Conservation (phyloP, 2,888 invertebrate genomes). For the Xylota sylvarum region DNA sequence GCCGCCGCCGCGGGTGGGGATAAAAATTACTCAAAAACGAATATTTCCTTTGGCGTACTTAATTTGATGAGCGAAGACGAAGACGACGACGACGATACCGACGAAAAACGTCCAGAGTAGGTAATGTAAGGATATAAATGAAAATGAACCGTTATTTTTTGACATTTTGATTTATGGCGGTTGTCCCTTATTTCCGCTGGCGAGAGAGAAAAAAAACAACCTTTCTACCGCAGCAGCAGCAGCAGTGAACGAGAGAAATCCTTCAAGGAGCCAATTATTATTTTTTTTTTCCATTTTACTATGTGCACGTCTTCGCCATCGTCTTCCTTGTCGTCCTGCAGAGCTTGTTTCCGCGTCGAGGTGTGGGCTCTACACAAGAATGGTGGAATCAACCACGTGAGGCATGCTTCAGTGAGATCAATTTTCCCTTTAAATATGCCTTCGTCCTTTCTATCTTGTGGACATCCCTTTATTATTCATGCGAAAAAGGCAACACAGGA, state of each 20-base stretch:
- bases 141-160: constrained; percentile 75
- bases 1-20: neutral
- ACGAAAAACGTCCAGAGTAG: constrained; percentile 34
- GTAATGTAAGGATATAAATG: constrained; percentile 62
- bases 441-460: constrained; percentile 64
- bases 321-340: constrained; percentile 22
- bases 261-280: constrained; percentile 76
- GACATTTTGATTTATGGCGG: constrained; percentile 76
- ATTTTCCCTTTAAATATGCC: constrained; percentile 67
- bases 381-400: constrained; percentile 58
- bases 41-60: constrained; percentile 64
- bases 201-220: constrained; percentile 12
- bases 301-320: constrained; percentile 47
- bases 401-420: constrained; percentile 68
- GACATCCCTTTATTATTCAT: constrained; percentile 72
- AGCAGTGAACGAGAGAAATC: constrained; percentile 60
- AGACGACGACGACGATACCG: constrained; percentile 27
- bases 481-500: constrained; percentile 38
- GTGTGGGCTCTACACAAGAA: neutral
- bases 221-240: constrained; percentile 48
- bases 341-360: constrained; percentile 17
- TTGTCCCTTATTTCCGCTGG: constrained; percentile 66
- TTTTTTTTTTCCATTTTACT: constrained; percentile 34
- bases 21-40: constrained; percentile 53
- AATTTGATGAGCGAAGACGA: constrained; percentile 66